These are phyloP conservation scores for Cervus canadensis DNA, from an alignment of 2,113 vertebrate genomes.

Conservation along the genomic window DNA sequence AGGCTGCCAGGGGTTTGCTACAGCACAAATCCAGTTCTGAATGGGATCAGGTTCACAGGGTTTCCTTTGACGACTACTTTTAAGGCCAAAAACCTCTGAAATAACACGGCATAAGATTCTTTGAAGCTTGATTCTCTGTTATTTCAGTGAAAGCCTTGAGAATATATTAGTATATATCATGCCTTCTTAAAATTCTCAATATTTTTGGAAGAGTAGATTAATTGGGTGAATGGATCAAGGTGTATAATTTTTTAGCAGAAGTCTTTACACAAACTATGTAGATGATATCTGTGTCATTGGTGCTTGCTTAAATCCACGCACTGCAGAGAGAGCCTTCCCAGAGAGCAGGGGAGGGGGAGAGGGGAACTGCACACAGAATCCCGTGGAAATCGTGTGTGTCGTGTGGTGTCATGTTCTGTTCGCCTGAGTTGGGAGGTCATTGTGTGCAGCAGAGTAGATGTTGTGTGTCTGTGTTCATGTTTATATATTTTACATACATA, in stretches of 20 bases:
- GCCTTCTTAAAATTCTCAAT: neutral
- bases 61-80: neutral
- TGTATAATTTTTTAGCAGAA: neutral
- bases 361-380: rapidly evolving
- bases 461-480: neutral
- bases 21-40: neutral
- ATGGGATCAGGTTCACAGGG: neutral
- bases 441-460: too few species aligned
- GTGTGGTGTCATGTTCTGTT: rapidly evolving
- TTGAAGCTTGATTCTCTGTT: neutral
- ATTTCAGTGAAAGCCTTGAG: neutral
- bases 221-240: neutral
- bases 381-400: rapidly evolving
- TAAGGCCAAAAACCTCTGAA: neutral
- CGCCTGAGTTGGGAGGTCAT: rapidly evolving
- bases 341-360: neutral
- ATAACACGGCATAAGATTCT: neutral
- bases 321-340: rapidly evolving
- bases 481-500: neutral
- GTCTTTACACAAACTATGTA: neutral
- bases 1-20: neutral
- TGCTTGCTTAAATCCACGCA: neutral
- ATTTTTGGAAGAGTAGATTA: neutral
- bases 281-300: rapidly evolving
- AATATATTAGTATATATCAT: neutral